Percentiles rank a stretch among this genome's conserved stretches.
These are phyloP conservation scores for Campoplex nolae DNA, from an alignment of 2,888 invertebrate genomes.

Conservation along the genomic window DNA sequence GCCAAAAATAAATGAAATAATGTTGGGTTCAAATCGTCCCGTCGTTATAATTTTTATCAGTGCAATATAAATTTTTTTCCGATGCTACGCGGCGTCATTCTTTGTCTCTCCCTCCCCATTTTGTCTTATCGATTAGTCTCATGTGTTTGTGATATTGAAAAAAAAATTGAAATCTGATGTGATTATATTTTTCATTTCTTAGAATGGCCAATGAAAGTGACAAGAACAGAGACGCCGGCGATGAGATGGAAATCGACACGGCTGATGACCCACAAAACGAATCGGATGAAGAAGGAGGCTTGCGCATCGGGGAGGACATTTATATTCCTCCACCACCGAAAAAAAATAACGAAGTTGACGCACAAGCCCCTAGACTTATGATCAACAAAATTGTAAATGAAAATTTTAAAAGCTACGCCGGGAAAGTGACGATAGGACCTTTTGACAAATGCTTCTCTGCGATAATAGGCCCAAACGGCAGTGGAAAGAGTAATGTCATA, in stretches of 20 bases:
- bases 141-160: not conserved
- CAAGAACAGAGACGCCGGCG: constrained; percentile 49
- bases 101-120: not conserved
- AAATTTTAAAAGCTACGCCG: constrained; percentile 99
- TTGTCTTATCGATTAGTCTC: not conserved
- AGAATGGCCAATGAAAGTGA: constrained; percentile 64
- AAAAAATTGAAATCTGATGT: not conserved
- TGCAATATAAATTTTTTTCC: not conserved
- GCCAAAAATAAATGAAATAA: not conserved
- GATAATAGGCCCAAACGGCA: constrained; percentile 99
- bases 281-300: constrained; percentile 87
- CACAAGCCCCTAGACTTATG: constrained; percentile 93
- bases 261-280: constrained; percentile 35
- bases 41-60: too few relatives aligned
- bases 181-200: not conserved
- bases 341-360: constrained; percentile 89
- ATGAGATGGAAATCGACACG: constrained; percentile 63
- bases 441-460: constrained; percentile 99
- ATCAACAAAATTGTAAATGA: constrained; percentile 96
- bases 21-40: not conserved
- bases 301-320: constrained; percentile 90
- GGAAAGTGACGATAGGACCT: constrained; percentile 93
- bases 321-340: constrained; percentile 92
- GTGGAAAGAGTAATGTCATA: constrained; percentile 99
- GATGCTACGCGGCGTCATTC: not conserved